phyloP scores from a whole-genome alignment of 2,797 vertebrate species.

The Setipinna tenuifilis region DNA sequence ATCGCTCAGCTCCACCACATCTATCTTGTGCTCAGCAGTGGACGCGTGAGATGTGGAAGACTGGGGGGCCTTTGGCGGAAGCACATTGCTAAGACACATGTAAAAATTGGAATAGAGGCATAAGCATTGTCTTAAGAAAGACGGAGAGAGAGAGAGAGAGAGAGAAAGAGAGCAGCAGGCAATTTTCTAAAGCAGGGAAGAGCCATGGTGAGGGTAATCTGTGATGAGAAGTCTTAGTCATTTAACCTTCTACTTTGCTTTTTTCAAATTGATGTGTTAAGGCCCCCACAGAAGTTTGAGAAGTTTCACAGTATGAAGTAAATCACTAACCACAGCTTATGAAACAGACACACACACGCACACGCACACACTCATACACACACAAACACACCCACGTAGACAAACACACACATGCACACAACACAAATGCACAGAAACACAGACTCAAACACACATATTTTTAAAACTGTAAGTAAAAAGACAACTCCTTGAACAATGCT shows the following conservation, averaged over 20 bases:
- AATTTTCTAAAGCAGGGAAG: neutral
- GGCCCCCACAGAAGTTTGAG: neutral
- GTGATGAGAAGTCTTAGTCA: neutral
- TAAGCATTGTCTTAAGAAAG: neutral
- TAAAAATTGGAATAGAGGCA: neutral
- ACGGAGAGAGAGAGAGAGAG: no score
- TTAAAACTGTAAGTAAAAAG: neutral
- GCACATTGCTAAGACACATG: neutral
- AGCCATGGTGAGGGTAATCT: neutral
- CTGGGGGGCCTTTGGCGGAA: neutral
- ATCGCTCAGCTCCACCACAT: neutral
- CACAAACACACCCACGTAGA: no score
- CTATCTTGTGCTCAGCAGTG: neutral
- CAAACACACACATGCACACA: no score
- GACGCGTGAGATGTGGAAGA: neutral
- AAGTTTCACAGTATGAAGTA: conserved; percentile 12
- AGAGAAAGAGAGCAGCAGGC: neutral
- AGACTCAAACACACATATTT: neutral
- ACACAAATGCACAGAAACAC: neutral
- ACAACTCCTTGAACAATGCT: conserved; percentile 6
- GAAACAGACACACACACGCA: neutral
- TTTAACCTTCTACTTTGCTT: neutral
- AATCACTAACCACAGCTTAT: neutral
- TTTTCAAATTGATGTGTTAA: neutral
- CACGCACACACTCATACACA: no score